Base-by-base conservation (phyloP, 2,888 invertebrate species). In the Lasioglossum oenotherae region DNA sequence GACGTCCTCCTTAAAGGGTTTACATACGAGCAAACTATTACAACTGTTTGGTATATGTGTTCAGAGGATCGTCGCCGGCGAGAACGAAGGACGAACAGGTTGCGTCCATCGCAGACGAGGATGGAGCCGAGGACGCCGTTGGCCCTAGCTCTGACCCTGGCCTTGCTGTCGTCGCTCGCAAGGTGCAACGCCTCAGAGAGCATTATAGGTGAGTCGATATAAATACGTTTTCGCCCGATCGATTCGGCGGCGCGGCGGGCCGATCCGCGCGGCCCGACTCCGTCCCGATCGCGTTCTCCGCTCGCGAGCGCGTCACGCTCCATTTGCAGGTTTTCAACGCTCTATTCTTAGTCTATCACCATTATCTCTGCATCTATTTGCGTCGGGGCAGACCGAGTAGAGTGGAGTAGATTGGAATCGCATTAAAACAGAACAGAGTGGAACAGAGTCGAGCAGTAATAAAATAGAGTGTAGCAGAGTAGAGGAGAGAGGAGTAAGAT, bases 171-270 rank as follows among this genome's bases (percentile, higher is more conserved):
- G 79, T 85, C 89, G 77, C 78, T 87, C 64, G 88, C 85, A 72
- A 91, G 80, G 64, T 94, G 92, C 91, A 88, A 89, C 80, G 92
- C 91, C 76, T 92, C 94, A 82, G 94, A 94, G 85, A 94, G 93
- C 89, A 94, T 94, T 89, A 93, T 92, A 92, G 94, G 94, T 94
- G 86, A 92, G 93, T 90, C 69, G 64, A 16, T 31, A 27, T 2
- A 35, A 35, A 38, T 23, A 38, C 69, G 38, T 38, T 69, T 23
- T 38, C 23, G 67, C 19, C 38, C 4, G 10, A 19, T 31, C 57
- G 72, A 31, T 46, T 46, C 80, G 46, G 60, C 3, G 23, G 44
- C 41, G 60, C 3, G 23, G 44, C 41, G 31, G n/a, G 19, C 38
- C 72, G 85, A 75, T 78, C 35, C 74, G 57, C 57, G 57, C 57